Evolutionary conservation across 2,113 vertebrate genomes (phyloP).

Genomic region (Menidia beryllina): DNA sequence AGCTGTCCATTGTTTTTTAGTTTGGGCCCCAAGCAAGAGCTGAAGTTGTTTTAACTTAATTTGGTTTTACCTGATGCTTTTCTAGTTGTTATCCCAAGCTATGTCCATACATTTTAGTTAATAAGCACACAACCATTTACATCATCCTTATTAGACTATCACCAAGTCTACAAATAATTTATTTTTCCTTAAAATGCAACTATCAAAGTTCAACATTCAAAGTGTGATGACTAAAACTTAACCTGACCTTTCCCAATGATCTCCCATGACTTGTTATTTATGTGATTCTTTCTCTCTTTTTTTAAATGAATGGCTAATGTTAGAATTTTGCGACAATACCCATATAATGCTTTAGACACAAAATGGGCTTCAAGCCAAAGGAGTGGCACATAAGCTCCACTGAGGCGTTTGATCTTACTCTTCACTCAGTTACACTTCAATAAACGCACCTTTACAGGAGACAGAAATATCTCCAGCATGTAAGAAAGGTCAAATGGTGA

Average conservation of each 20-base stretch:
- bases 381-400: background rate
- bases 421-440: slow-evolving; percentile 12
- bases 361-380: too few species aligned
- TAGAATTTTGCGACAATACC: too few species aligned
- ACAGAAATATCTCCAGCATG: slow-evolving; percentile 8
- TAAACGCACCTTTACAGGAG: background rate
- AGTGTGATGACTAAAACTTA: too few species aligned
- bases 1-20: background rate
- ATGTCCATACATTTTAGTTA: background rate
- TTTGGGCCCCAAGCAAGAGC: background rate
- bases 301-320: too few species aligned
- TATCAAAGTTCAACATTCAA: too few species aligned
- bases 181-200: too few species aligned
- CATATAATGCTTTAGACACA: too few species aligned
- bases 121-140: background rate
- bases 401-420: background rate
- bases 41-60: background rate
- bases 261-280: too few species aligned
- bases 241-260: too few species aligned
- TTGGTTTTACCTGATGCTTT: background rate
- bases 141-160: background rate
- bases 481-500: slow-evolving; percentile 3
- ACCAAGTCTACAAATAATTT: too few species aligned
- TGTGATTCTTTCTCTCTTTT: too few species aligned
- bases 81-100: background rate